Conservation (phyloP, 2,888 invertebrate genomes). For the Lasius fuliginosus region DNA sequence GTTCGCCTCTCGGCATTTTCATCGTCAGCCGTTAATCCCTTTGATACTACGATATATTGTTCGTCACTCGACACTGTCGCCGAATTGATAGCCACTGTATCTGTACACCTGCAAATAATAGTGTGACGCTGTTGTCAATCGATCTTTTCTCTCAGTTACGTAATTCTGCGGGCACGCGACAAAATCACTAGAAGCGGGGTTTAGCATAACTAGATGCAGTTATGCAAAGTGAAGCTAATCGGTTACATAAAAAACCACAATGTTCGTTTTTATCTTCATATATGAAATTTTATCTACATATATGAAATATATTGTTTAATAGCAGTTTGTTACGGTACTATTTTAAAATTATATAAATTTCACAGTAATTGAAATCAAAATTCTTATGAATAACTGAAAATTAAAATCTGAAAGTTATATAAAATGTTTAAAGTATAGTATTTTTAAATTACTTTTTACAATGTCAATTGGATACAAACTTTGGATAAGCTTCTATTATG, state of each 20-base stretch:
- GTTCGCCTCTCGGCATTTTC: conserved; percentile 50
- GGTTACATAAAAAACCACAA: not conserved
- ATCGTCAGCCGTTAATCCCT: conserved; percentile 45
- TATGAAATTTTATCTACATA: not conserved
- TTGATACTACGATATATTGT: conserved; percentile 48
- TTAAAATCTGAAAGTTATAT: not conserved
- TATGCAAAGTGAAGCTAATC: conserved; percentile 17
- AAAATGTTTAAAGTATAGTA: not conserved
- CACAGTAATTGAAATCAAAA: not conserved
- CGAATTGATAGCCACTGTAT: conserved; percentile 44
- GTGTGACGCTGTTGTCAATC: conserved; percentile 24
- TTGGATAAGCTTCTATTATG: not conserved
- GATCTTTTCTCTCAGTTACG: conserved; percentile 38
- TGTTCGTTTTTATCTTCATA: not conserved
- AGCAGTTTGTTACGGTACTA: not conserved
- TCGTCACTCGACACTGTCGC: conserved; percentile 22
- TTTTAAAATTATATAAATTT: not conserved
- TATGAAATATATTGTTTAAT: not conserved
- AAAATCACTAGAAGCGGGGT: conserved; percentile 1
- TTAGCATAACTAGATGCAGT: conserved; percentile 25
- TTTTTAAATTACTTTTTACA: not conserved
- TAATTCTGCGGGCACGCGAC: conserved; percentile 28
- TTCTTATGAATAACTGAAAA: not conserved
- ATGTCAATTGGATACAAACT: not conserved
- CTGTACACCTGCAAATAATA: conserved; percentile 34